Base-by-base conservation (phyloP, 53 echinoderm and acorn worm species). In the Echinometra lucunter region DNA sequence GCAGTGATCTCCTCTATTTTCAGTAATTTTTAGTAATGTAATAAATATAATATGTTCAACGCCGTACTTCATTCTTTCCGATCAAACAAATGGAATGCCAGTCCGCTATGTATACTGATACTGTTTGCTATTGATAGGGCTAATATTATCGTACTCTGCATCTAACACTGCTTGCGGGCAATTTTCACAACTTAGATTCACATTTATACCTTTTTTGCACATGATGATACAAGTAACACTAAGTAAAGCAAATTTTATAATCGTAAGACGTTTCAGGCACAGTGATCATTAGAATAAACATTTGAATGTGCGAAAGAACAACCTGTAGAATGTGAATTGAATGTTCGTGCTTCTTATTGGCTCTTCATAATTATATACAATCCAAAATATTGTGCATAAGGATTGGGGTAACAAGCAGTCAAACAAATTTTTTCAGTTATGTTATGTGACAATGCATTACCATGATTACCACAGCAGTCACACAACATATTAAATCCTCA, bases 251-350 rank as follows among this genome's bases (percentile, higher is more conserved):
- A n/a, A n/a, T 49, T 16, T 49, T 85, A 0, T 49, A 49, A 47
- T 85, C 19, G 6, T 30, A 85, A 28, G 49, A 49, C 25, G 17
- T 23, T 47, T 85, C 28, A 85, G 85, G 85, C 85, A 85, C 85
- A 85, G 49, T 85, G 85, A 85, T 85, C 49, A 30, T 47, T 6
- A 85, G 11, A 85, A 85, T 37, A 53, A 44, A 85, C 78, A 78
- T 21, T 78, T 72, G 8, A 72, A 28, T 42, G 81, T 42, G 42
- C 23, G 44, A 44, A 23, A 44, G 81, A 81, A 81, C 25, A 81
- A 44, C 19, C 6, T 44, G 21, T 0, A 16, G 9, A 17, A 23
- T 18, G 44, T 81, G 81, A 81, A 0, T 19, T 42, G 27, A 45
- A 85, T 74, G 18, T 81, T 44, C 40, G 81, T 44, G 81, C 44